Evolutionary conservation across 2,888 invertebrate genomes (phyloP), one percentile per base, ranked within the genome.

Genomic region (Morpho helenor): DNA sequence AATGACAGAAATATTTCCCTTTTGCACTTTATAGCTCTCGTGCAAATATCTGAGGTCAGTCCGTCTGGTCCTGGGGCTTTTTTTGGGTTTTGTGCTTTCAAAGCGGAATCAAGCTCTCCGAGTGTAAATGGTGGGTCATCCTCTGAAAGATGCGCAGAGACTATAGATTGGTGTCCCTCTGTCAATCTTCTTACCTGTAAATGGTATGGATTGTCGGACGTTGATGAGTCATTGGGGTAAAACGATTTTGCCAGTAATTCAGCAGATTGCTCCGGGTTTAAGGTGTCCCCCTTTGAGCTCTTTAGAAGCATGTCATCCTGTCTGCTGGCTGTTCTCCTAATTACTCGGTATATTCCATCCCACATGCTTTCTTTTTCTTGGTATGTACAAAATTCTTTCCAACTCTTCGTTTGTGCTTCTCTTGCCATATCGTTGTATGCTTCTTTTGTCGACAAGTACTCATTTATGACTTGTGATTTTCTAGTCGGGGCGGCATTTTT

Each of bases 1-100:
- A 69, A 2, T 0, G 59, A 52, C 1, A 68, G 52, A 49, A 68
- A 65, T 0, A 59, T 3, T 0, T 60, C 60, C 4, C 9, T 57
- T 7, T 61, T 49, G 5, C 42, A 31, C 2, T 48, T 7, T 0
- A 66, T 63, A 7, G 64, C 64, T 3, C 31, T 45, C 1, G 3
- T 8, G 52, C 69, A 68, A n/a, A 72, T 70, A 49, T 70, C 70
- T 0, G 68, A 59, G 0, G 70, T 72, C 2, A 69, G 44, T 0
- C 67, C 66, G 23, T 70, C 71, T 1, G 49, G 44, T 0, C 66
- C 69, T 1, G 70, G 68, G 7, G 69, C 68, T 46, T 65, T 65
- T 9, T 59, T 62, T 7, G 65, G 62, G n/a, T 63, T 63, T 6
- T 56, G 46, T 7, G 47, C 42, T 7, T 10, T 40, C 0, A 60